These are phyloP conservation scores for Lasioglossum zephyrum DNA, from an alignment of 2,888 invertebrate genomes.

Conservation along the genomic window DNA sequence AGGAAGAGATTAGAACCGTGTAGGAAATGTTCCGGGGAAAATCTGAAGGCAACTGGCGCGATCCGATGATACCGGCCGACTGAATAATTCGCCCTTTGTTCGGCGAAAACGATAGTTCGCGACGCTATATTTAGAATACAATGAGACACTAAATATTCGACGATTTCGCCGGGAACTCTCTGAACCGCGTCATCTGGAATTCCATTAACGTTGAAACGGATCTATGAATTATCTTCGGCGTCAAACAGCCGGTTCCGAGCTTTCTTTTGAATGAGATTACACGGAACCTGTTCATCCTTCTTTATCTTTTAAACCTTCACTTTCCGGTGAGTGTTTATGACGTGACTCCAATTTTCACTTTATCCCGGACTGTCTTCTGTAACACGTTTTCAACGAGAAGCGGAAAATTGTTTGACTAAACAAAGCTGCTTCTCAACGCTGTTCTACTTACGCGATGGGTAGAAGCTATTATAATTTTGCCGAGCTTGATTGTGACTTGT, in stretches of 20 bases:
- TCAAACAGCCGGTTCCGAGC: neutral
- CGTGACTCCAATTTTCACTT: neutral
- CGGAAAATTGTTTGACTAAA: neutral
- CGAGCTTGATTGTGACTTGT: neutral
- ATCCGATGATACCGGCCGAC: neutral
- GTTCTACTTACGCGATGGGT: neutral
- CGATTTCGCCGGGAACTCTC: neutral
- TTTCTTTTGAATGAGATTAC: neutral
- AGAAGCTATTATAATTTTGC: neutral
- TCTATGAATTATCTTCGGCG: neutral
- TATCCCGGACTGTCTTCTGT: neutral
- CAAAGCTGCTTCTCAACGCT: neutral
- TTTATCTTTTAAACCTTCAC: neutral
- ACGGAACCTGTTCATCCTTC: neutral
- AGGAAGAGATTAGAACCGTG: constrained; percentile 29
- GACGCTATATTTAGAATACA: neutral
- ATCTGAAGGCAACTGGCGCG: neutral
- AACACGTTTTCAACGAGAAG: neutral
- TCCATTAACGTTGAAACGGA: neutral
- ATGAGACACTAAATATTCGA: constrained; percentile 4
- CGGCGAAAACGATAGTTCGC: neutral
- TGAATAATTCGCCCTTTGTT: constrained; percentile 15
- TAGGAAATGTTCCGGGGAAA: constrained; percentile 28
- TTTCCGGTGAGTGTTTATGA: neutral
- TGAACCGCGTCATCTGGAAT: neutral